phyloP scores from a whole-genome alignment of 2,888 invertebrate genomes.

The Scaeva pyrastri region DNA sequence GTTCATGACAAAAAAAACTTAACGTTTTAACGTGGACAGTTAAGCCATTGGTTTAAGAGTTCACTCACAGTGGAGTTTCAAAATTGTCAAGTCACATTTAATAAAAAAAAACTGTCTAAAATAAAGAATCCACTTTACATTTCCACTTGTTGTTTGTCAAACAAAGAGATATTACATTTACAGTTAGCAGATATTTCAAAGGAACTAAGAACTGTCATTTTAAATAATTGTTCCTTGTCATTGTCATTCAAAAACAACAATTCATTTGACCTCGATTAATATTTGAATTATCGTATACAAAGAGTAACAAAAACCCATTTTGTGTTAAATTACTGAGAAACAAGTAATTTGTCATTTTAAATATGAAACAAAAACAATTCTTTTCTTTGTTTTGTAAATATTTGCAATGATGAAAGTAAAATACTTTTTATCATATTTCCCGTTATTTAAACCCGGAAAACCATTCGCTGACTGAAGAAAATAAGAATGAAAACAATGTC shows the following conservation, averaged over 20 bases:
- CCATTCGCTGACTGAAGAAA: background rate
- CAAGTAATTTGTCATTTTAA: background rate
- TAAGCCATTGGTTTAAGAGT: no score
- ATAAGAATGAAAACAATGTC: background rate
- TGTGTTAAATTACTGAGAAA: background rate
- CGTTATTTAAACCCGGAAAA: slow-evolving; percentile 1
- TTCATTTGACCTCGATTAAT: background rate
- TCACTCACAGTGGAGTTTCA: no score
- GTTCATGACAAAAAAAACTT: no score
- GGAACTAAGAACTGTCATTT: slow-evolving; percentile 17
- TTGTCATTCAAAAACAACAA: slow-evolving; percentile 5
- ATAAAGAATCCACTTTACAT: background rate
- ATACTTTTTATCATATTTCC: background rate
- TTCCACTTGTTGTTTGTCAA: background rate
- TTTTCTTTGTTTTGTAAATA: background rate
- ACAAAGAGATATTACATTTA: background rate
- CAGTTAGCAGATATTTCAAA: background rate
- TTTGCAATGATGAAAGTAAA: background rate
- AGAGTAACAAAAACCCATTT: background rate
- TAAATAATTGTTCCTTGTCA: background rate
- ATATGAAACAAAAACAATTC: background rate
- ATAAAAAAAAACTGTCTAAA: no score
- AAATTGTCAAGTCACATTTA: no score
- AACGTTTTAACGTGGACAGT: no score
- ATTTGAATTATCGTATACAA: slow-evolving; percentile 5